These are phyloP conservation scores for Drosophila aff. DNA, from an alignment of 1,140 invertebrate species.

Conservation along the genomic window DNA sequence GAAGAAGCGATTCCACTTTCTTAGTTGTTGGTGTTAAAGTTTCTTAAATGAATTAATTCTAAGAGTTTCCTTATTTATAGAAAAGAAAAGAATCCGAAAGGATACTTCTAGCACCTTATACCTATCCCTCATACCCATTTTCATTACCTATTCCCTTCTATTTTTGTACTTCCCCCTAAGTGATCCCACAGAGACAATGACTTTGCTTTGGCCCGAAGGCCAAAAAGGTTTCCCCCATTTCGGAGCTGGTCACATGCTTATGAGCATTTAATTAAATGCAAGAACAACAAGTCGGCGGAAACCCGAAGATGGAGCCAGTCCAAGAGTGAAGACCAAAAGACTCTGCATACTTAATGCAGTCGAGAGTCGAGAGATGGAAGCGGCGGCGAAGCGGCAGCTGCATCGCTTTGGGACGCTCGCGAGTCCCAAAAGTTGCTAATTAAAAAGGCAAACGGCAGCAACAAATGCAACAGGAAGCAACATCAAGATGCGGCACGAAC, in stretches of 20 bases:
- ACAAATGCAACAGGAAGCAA: conserved; percentile 67
- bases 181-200: conserved; percentile 65
- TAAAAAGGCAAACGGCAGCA: conserved; percentile 79
- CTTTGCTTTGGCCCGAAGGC: conserved; percentile 57
- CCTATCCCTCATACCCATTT: conserved; percentile 4
- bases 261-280: conserved; percentile 83
- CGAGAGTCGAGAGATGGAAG: conserved; percentile 19
- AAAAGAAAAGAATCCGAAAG: background rate
- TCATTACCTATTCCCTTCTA: conserved; percentile 11
- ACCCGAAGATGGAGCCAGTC: conserved; percentile 15
- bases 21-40: background rate
- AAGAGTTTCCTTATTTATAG: background rate
- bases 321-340: conserved; percentile 56
- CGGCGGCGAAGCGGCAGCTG: conserved; percentile 19
- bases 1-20: background rate
- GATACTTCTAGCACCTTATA: background rate
- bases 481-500: conserved; percentile 81
- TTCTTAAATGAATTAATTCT: background rate
- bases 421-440: conserved; percentile 82
- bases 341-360: conserved; percentile 77
- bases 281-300: conserved; percentile 57
- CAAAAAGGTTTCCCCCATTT: conserved; percentile 37
- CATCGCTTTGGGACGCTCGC: conserved; percentile 55
- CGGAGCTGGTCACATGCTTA: conserved; percentile 71
- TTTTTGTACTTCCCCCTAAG: conserved; percentile 8